Evolutionary conservation across 2,888 invertebrate genomes (phyloP).

Genomic region (Rapana venosa): DNA sequence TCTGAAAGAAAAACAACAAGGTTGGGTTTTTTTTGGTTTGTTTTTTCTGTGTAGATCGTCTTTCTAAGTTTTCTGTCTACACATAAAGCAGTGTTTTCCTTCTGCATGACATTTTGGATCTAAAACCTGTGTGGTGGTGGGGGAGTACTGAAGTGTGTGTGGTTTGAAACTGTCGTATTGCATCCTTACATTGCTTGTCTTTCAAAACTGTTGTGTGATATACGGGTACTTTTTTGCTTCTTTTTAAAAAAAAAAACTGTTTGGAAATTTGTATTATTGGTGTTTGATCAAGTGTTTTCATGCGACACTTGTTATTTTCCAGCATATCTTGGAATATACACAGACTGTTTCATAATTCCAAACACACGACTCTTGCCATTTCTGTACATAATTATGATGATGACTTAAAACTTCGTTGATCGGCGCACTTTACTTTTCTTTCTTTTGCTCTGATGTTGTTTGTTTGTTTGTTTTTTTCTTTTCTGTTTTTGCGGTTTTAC

Average conservation of each 20-base stretch:
- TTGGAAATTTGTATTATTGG: background rate
- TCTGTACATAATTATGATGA: background rate
- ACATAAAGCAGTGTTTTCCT: too few relatives aligned
- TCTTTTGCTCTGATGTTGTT: background rate
- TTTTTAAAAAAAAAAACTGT: constrained; percentile 10
- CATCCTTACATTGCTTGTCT: constrained; percentile 14
- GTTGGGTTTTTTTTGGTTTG: too few relatives aligned
- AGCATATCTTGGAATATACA: constrained; percentile 7
- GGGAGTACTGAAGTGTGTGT: too few relatives aligned
- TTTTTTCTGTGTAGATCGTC: too few relatives aligned
- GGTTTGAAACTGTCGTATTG: background rate
- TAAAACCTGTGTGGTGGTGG: too few relatives aligned
- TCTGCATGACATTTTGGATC: too few relatives aligned
- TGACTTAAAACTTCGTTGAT: background rate
- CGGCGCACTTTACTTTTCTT: background rate
- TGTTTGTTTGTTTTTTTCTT: background rate
- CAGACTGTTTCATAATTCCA: constrained; percentile 15
- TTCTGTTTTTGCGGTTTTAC: background rate
- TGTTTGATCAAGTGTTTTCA: background rate
- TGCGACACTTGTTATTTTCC: background rate
- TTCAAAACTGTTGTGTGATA: constrained; percentile 25
- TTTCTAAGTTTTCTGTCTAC: too few relatives aligned
- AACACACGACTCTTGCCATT: background rate
- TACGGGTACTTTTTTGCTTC: constrained; percentile 4
- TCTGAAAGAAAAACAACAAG: too few relatives aligned